phyloP scores from a whole-genome alignment of 2,113 vertebrate genomes.

The Ardeotis arabs region DNA sequence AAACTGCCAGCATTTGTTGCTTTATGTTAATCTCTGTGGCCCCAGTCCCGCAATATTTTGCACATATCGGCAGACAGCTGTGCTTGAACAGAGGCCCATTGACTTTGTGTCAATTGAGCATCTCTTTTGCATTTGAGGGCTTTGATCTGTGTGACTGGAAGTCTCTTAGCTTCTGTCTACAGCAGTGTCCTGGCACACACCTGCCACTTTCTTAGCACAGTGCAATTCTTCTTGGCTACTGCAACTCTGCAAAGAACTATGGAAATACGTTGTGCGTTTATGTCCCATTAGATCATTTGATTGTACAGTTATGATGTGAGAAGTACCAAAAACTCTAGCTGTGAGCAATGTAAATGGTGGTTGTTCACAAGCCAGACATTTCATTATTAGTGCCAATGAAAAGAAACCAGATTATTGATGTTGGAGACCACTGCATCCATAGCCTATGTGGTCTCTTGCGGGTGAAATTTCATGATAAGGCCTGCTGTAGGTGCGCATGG shows the following conservation, averaged over 20 bases:
- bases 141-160: neutral
- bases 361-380: neutral
- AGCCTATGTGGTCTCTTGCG: neutral
- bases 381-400: neutral
- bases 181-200: neutral
- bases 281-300: neutral
- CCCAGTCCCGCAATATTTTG: neutral
- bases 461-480: neutral
- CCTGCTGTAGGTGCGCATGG: neutral
- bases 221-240: neutral
- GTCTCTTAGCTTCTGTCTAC: neutral
- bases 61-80: neutral
- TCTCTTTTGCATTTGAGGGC: neutral
- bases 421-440: neutral
- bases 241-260: neutral
- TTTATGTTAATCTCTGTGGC: neutral
- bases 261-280: neutral
- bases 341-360: neutral
- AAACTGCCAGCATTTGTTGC: neutral
- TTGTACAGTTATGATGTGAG: neutral
- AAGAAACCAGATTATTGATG: neutral
- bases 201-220: neutral
- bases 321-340: neutral
- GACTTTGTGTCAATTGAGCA: neutral
- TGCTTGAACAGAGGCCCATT: neutral